Conservation (phyloP, 2,888 invertebrate species). For the Phaonia tiefii region DNA sequence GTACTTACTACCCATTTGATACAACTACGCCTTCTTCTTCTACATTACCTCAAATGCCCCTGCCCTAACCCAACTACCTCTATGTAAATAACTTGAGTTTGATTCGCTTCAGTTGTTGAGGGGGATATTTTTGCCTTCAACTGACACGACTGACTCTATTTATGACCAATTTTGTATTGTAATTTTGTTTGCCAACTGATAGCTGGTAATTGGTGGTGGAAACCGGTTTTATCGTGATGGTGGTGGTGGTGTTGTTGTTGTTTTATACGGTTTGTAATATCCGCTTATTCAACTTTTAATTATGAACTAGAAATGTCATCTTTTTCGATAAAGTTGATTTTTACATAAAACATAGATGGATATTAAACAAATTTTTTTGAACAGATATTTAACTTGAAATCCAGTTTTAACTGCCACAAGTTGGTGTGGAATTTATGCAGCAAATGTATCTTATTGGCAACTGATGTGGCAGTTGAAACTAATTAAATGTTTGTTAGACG, state of each 20-base stretch:
- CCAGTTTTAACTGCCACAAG: constrained; percentile 92
- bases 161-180: constrained; percentile 20
- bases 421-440: constrained; percentile 83
- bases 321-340: neutral
- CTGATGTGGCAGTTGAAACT: too few relatives aligned
- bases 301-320: constrained; percentile 22
- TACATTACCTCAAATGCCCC: too few relatives aligned
- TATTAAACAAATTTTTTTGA: constrained; percentile 79
- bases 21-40: too few relatives aligned
- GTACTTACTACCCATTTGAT: neutral
- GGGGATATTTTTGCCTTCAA: neutral
- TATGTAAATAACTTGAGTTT: too few relatives aligned
- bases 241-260: too few relatives aligned
- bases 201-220: constrained; percentile 6
- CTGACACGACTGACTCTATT: neutral
- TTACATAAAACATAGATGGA: neutral
- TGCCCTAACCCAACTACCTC: too few relatives aligned
- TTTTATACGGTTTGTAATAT: constrained; percentile 4
- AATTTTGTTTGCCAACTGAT: constrained; percentile 6
- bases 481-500: too few relatives aligned
- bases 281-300: constrained; percentile 9
- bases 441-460: too few relatives aligned
- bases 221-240: constrained; percentile 14
- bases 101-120: too few relatives aligned
- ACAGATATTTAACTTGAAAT: constrained; percentile 90